Evolutionary conservation across 2,797 vertebrate species (phyloP).

Genomic region (Gypaetus barbatus): DNA sequence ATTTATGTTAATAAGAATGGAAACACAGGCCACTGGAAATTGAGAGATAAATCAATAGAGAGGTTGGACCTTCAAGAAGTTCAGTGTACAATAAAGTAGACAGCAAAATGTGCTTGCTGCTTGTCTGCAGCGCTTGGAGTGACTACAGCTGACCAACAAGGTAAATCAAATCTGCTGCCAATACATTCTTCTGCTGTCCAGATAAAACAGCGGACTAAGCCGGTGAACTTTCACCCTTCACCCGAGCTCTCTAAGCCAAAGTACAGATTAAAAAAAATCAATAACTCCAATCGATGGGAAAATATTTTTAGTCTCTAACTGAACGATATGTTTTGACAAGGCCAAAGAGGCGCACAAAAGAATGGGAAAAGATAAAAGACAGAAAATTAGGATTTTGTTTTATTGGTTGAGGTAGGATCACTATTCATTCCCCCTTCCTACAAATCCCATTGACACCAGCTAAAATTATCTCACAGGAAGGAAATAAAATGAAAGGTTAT

Average conservation of each 20-base stretch:
- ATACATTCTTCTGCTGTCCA: conserved; percentile 82
- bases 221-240: conserved; percentile 86
- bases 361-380: conserved; percentile 81
- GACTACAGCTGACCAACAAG: conserved; percentile 77
- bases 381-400: conserved; percentile 84
- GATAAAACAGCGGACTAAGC: conserved; percentile 82
- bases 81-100: conserved; percentile 40
- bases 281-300: conserved; percentile 85
- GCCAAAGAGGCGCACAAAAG: conserved; percentile 79
- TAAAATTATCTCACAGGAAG: conserved; percentile 74
- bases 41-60: conserved; percentile 69
- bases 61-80: conserved; percentile 66
- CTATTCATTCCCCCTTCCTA: conserved; percentile 72
- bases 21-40: conserved; percentile 60
- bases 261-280: conserved; percentile 90
- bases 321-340: conserved; percentile 84
- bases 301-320: conserved; percentile 87
- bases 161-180: conserved; percentile 84
- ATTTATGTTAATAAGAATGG: conserved; percentile 68
- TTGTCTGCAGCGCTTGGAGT: conserved; percentile 70
- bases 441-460: conserved; percentile 65
- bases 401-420: conserved; percentile 74
- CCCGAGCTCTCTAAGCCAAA: conserved; percentile 84
- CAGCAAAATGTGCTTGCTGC: conserved; percentile 65
- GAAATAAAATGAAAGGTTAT: conserved; percentile 74